These are phyloP conservation scores for Enteromius trimaculatus DNA, from an alignment of 2,797 vertebrate genomes.

Conservation along the genomic window DNA sequence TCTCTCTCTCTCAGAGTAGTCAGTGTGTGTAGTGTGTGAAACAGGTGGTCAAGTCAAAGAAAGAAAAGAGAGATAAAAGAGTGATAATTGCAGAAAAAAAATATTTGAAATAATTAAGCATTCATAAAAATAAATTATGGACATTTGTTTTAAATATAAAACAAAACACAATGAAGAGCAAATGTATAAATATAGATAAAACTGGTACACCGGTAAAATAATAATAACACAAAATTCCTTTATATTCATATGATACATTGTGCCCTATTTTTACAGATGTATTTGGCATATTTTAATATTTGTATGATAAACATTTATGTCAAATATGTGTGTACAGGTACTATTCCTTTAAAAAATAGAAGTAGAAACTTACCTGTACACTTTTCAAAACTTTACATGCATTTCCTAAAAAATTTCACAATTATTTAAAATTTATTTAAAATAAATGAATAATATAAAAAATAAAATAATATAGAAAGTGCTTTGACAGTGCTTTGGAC, in stretches of 20 bases:
- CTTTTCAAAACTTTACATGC: background rate
- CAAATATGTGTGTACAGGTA: background rate
- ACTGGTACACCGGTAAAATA: background rate
- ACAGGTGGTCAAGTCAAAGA: conserved; percentile 21
- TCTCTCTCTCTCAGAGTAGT: background rate
- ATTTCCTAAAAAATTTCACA: background rate
- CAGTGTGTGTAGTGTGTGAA: background rate
- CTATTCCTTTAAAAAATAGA: background rate
- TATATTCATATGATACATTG: background rate
- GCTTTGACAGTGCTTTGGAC: too few species aligned
- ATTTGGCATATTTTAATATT: background rate
- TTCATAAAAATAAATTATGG: background rate
- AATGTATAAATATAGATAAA: background rate
- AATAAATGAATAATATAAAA: background rate
- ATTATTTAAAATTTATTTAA: too few species aligned
- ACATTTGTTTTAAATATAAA: background rate
- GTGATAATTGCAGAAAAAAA: background rate
- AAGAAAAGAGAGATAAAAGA: background rate
- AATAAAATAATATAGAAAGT: too few species aligned
- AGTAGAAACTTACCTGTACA: background rate
- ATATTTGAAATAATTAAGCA: background rate
- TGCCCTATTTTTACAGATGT: background rate
- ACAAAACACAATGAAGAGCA: background rate
- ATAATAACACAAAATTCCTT: background rate
- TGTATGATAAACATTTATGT: background rate